Base-by-base conservation (phyloP, 2,113 vertebrate genomes). In the Prunella fulvescens region DNA sequence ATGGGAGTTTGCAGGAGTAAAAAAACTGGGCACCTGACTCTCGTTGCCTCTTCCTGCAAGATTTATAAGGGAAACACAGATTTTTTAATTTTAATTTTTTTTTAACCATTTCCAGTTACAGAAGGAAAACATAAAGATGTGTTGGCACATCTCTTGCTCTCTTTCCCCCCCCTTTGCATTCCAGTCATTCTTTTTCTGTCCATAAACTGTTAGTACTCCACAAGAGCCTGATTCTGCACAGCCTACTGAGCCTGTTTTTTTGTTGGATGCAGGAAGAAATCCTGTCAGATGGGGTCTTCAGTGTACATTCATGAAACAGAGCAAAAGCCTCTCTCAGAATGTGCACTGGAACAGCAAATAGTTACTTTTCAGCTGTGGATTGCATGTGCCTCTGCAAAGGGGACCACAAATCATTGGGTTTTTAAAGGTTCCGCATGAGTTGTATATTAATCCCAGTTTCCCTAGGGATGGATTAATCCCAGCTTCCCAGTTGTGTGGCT, bases 371-470 rank as follows among this genome's bases (percentile, higher is more conserved):
- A 93, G 64, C 86, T 96, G 83, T 74, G 72, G 86, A 86, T 95
- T 96, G 88, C 92, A 92, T 96, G 73, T 45, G 88, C 61, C 69
- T 94, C 88, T 92, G 82, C 81, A 95, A 93, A 94, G 9, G 31
- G 44, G 57, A 90, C 85, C 88, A 84, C 82, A 96, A 95, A 94
- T 96, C 95, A 94, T 5, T 93, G 80, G 51, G 42, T 83, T 94
- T 95, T 96, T 95, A 93, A 96, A 95, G 76, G 90, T 90, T 97
- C 76, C 6, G n/a, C 93, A 90, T 95, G 95, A 97, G 88, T 78
- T 93, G 90, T 82, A 81, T 96, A 95, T 94, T 97, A 96, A 95
- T 96, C 82, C 93, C 85, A 88, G 71, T 86, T 95, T 97, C 92
- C 67, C 93, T 44, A 69, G 92, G 81, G 92, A 77, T 80, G 85